A percentile compares a stretch with the other conserved stretches of the same genome.
Conservation (phyloP, 2,888 invertebrate species). For the Laothoe populi region DNA sequence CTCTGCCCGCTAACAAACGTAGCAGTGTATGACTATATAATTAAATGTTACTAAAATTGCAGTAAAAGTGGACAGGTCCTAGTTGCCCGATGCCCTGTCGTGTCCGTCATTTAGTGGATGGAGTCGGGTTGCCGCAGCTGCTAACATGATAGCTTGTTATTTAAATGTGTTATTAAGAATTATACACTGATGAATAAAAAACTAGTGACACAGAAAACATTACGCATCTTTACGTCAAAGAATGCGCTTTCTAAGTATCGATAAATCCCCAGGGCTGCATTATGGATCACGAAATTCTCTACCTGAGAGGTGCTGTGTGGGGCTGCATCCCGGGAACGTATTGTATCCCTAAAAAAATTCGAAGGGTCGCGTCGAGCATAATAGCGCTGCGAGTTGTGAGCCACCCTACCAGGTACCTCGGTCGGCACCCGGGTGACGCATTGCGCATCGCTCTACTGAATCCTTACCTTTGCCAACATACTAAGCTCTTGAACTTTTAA, state of each 20-base stretch:
- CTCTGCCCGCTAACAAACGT: constrained; percentile 50
- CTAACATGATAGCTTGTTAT: constrained; percentile 55
- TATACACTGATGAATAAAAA: background rate
- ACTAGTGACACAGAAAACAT: constrained; percentile 29
- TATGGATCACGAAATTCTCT: constrained; percentile 60
- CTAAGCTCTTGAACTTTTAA: background rate
- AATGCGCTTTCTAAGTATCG: constrained; percentile 55
- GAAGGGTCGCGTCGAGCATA: constrained; percentile 74
- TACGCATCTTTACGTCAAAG: constrained; percentile 48
- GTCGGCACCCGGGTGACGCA: constrained; percentile 45
- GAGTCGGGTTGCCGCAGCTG: constrained; percentile 55
- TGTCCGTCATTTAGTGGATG: constrained; percentile 48
- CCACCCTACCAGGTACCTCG: constrained; percentile 57
- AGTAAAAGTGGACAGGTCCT: constrained; percentile 51
- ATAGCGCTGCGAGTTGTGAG: constrained; percentile 54
- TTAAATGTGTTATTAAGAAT: constrained; percentile 51
- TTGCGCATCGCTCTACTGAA: background rate
- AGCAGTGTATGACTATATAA: constrained; percentile 52
- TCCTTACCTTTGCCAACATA: background rate
- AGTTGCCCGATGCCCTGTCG: constrained; percentile 43
- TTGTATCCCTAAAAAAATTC: constrained; percentile 76
- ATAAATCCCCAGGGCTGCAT: constrained; percentile 63
- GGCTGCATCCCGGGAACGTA: constrained; percentile 68
- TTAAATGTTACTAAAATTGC: constrained; percentile 45
- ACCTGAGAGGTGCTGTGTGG: constrained; percentile 67